Percentiles rank a stretch among this genome's conserved stretches.
phyloP scores from a whole-genome alignment of 2,888 invertebrate species.

The Leptopilina drosophilae region DNA sequence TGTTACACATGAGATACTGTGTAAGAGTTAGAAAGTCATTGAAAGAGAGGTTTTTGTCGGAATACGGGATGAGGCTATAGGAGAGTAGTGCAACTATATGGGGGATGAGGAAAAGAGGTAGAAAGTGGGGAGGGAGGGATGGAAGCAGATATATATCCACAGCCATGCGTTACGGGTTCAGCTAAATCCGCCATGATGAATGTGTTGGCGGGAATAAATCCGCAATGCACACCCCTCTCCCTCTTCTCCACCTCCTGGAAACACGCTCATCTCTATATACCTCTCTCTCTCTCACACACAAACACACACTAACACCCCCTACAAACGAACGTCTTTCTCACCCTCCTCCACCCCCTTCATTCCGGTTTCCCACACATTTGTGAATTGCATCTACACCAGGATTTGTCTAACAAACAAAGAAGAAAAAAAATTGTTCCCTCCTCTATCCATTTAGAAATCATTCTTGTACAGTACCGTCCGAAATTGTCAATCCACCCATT shows the following conservation, averaged over 20 bases:
- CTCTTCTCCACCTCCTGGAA: conserved; percentile 50
- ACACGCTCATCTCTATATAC: conserved; percentile 40
- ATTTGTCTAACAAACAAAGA: no score
- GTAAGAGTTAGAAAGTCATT: conserved; percentile 69
- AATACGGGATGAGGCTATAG: conserved; percentile 47
- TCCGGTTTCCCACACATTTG: no score
- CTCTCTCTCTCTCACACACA: no score
- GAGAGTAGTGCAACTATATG: conserved; percentile 43
- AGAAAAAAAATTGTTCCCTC: no score
- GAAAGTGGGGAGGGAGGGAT: conserved; percentile 58
- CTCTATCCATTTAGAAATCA: no score
- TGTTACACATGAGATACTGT: conserved; percentile 50
- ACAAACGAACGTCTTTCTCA: no score
- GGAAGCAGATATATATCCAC: conserved; percentile 75
- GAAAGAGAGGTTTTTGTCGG: conserved; percentile 68
- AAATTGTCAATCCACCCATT: no score
- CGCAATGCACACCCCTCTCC: conserved; percentile 73
- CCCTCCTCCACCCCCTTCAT: no score
- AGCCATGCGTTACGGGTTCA: conserved; percentile 77
- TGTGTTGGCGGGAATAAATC: conserved; percentile 77
- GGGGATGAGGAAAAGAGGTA: conserved; percentile 47
- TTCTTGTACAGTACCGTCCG: no score
- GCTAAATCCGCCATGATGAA: conserved; percentile 76
- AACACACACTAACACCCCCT: no score
- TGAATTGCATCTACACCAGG: no score